Percentiles rank a stretch among this genome's conserved stretches.
phyloP scores from a whole-genome alignment of 2,113 vertebrate genomes.

The Oreochromis aureus region DNA sequence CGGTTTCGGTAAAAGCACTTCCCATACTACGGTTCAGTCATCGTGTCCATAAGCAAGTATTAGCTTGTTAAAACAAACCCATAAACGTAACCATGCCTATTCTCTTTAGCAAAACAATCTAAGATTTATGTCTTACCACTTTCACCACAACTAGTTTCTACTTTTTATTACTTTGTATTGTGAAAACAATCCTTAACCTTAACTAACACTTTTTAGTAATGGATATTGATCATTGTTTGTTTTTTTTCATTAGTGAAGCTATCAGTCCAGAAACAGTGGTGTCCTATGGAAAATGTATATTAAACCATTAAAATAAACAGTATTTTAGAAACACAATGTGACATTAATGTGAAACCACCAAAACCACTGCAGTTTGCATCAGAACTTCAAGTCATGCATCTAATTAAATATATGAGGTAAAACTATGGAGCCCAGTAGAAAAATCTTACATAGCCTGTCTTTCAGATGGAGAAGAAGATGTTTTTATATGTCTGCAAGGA shows the following conservation, averaged over 20 bases:
- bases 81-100: not conserved
- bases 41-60: not conserved
- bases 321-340: not conserved
- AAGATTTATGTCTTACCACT: conserved; percentile 6
- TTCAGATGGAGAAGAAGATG: not conserved
- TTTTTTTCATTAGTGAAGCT: not conserved
- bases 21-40: conserved; percentile 12
- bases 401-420: not conserved
- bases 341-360: not conserved
- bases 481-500: not conserved
- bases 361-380: not conserved
- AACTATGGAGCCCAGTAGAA: not conserved
- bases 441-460: not conserved
- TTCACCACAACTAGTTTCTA: not conserved
- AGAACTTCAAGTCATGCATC: not conserved
- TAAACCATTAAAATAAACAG: not conserved
- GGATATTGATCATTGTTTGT: not conserved
- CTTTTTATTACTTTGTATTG: not conserved
- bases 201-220: not conserved
- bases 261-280: not conserved
- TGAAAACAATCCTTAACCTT: not conserved
- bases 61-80: conserved; percentile 1
- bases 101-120: conserved; percentile 1
- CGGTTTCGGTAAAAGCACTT: conserved; percentile 52
- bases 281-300: not conserved